Evolutionary conservation across 2,888 invertebrate species (phyloP), one percentile per base, ranked within the genome.

Genomic region (Ceratothoa steindachneri): DNA sequence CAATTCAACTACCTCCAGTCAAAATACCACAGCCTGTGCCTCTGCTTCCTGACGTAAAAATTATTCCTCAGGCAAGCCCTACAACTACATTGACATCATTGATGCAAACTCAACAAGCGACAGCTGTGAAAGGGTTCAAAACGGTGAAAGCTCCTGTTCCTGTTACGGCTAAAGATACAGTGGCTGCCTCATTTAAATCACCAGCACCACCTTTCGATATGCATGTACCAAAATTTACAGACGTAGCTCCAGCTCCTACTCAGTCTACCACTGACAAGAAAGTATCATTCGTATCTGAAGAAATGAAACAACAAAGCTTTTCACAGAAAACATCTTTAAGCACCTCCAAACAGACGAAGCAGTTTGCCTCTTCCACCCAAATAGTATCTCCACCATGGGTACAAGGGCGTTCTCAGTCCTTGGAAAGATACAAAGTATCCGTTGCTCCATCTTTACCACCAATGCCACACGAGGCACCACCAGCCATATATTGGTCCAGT

Each of bases 401-500:
- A 28, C 66, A 71, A 19, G 53, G 31, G 24, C 75, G 77, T 12
- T 75, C 77, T 64, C 71, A 69, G 12, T 78, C 77, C 15, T 31
- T 69, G 30, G 77, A 78, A 41, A 72, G 77, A 30, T 75, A 75
- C 31, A 67, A 64, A n/a, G 77, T 78, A 29, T 55, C 75, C 31
- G 73, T 71, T 65, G 65, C 77, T 4, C 29, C 68, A 19, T 2
- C n/a, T 53, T 31, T 78, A 41, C 75, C 77, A 30, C 30, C 29
- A 4, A 73, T 69, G 24, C 65, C 77, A 28, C 71, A 71, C 30
- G 77, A 78, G 67, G 77, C 77, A 7, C 77, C 77, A 53, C 73
- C 77, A 15, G 67, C 76, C 24, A 52, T 78, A 12, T 75, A 75
- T 52, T 78, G 78, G 78, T 75, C 73, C 29, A 78, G 78, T 55